phyloP scores from a whole-genome alignment of 1,140 invertebrate species.

The Ericerus pela region DNA sequence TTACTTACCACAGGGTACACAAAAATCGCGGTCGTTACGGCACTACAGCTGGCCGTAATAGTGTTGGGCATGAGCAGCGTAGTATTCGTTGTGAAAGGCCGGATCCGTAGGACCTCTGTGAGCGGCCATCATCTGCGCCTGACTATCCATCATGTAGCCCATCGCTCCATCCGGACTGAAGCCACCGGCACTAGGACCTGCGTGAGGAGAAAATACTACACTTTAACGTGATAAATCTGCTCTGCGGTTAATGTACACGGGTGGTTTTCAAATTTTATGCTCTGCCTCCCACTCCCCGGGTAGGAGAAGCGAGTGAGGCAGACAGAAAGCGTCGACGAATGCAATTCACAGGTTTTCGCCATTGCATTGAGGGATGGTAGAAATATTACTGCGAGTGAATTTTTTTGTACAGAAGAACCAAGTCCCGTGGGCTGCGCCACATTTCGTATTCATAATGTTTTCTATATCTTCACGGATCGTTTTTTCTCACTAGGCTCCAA shows the following conservation, averaged over 20 bases:
- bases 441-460: no score
- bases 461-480: no score
- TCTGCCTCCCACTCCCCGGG: no score
- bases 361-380: no score
- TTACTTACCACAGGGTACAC: slow-evolving; percentile 1
- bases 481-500: no score
- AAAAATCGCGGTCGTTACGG: background rate
- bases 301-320: background rate
- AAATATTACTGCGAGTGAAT: no score
- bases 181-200: slow-evolving; percentile 70
- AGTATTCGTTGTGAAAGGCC: slow-evolving; percentile 79
- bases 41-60: slow-evolving; percentile 58
- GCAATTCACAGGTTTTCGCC: no score
- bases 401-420: no score
- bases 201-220: slow-evolving; percentile 69
- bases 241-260: background rate
- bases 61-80: slow-evolving; percentile 48
- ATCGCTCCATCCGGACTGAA: slow-evolving; percentile 88
- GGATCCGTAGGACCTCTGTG: slow-evolving; percentile 79
- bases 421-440: no score
- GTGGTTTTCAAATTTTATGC: no score
- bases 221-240: slow-evolving; percentile 9
- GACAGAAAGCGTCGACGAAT: no score
- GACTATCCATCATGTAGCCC: slow-evolving; percentile 94
- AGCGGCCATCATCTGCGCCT: slow-evolving; percentile 66